Percentiles rank a stretch among this genome's conserved stretches.
phyloP scores from a whole-genome alignment of 2,113 vertebrate species.

The Sinocyclocheilus maitianheensis region DNA sequence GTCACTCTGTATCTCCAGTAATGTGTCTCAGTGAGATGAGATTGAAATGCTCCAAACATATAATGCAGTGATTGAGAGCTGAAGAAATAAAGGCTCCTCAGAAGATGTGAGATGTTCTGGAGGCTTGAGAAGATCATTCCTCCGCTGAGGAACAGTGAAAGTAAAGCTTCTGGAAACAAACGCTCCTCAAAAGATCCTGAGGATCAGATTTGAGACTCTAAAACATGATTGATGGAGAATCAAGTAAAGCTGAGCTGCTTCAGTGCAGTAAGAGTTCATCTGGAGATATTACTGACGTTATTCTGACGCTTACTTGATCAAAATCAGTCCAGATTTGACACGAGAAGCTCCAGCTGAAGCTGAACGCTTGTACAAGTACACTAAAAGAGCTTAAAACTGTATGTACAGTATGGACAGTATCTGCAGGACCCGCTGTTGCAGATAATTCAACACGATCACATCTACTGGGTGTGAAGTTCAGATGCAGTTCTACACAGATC shows the following conservation, averaged over 20 bases:
- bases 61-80: no score
- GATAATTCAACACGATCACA: constrained; percentile 35
- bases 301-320: neutral
- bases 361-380: neutral
- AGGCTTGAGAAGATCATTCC: no score
- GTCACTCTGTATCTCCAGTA: no score
- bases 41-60: no score
- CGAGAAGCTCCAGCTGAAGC: neutral
- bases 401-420: neutral
- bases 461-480: neutral
- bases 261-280: neutral
- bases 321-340: neutral
- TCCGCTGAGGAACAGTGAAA: no score
- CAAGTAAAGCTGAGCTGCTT: neutral
- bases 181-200: neutral
- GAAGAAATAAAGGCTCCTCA: no score
- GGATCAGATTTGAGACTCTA: neutral
- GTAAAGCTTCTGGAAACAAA: neutral
- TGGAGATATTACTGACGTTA: neutral
- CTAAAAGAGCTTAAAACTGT: neutral
- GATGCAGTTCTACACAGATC: neutral
- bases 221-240: neutral
- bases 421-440: constrained; percentile 27
- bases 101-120: no score
- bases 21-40: no score